phyloP scores from a whole-genome alignment of 2,888 invertebrate genomes.

The Pteria penguin region DNA sequence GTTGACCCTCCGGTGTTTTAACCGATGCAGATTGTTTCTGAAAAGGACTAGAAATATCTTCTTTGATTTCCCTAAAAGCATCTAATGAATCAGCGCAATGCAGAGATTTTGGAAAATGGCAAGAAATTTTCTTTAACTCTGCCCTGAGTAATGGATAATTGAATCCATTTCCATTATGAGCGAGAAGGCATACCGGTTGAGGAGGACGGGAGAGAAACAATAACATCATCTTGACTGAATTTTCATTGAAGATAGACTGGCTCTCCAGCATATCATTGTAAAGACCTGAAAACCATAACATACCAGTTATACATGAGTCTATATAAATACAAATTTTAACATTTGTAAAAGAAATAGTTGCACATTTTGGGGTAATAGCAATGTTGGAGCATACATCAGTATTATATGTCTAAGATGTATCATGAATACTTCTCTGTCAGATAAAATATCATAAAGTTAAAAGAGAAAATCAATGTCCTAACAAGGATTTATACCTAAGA shows the following conservation, averaged over 20 bases:
- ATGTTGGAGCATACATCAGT: too few relatives aligned
- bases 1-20: conserved; percentile 29
- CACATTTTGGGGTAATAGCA: too few relatives aligned
- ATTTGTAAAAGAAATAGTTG: too few relatives aligned
- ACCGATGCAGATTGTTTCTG: neutral
- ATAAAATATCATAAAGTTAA: too few relatives aligned
- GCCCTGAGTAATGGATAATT: conserved; percentile 89
- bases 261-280: conserved; percentile 85
- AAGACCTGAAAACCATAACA: conserved; percentile 82
- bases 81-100: conserved; percentile 86
- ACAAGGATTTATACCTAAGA: too few relatives aligned
- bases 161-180: conserved; percentile 89
- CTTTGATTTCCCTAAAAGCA: conserved; percentile 82
- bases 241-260: conserved; percentile 84
- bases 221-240: conserved; percentile 83
- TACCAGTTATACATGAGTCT: too few relatives aligned
- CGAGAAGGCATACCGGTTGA: conserved; percentile 88
- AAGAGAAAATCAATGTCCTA: too few relatives aligned
- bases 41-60: conserved; percentile 13
- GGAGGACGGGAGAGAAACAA: conserved; percentile 85
- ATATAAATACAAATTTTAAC: too few relatives aligned
- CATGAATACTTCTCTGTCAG: too few relatives aligned
- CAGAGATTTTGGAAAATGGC: conserved; percentile 83
- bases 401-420: too few relatives aligned
- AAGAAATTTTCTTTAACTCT: conserved; percentile 83